phyloP scores from a whole-genome alignment of 2,113 vertebrate species.

The Spheniscus mendiculus region DNA sequence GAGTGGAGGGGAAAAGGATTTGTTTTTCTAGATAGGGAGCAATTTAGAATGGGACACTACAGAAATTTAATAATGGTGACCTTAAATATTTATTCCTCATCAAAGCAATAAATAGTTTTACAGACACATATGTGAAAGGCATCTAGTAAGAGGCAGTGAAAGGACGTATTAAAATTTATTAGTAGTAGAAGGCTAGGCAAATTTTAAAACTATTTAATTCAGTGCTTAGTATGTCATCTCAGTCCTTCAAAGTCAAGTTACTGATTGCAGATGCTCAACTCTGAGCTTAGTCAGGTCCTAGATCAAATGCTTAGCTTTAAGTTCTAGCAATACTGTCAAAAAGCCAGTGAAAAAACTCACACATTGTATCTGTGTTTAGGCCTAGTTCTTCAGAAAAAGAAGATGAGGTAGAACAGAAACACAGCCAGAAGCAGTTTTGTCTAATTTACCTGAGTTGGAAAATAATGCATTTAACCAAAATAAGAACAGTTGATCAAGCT shows the following conservation, averaged over 20 bases:
- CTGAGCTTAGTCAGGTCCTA: background rate
- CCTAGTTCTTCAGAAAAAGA: background rate
- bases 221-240: background rate
- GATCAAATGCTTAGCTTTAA: background rate
- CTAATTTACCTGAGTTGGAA: background rate
- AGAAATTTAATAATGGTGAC: background rate
- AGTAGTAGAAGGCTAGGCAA: background rate
- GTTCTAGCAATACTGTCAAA: background rate
- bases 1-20: background rate
- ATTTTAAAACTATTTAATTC: background rate
- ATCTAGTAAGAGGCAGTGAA: background rate
- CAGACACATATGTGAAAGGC: background rate
- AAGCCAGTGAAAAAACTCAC: background rate
- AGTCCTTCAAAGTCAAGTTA: background rate
- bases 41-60: background rate
- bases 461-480: background rate
- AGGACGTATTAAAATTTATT: background rate
- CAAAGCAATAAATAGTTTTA: background rate
- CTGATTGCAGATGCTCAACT: background rate
- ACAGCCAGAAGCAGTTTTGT: background rate
- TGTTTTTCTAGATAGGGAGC: background rate
- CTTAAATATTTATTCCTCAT: background rate
- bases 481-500: background rate
- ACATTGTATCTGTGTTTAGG: background rate
- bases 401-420: background rate